Evolutionary conservation across 1,140 invertebrate species (phyloP).

Genomic region (Macrotrachela quadricornifera): DNA sequence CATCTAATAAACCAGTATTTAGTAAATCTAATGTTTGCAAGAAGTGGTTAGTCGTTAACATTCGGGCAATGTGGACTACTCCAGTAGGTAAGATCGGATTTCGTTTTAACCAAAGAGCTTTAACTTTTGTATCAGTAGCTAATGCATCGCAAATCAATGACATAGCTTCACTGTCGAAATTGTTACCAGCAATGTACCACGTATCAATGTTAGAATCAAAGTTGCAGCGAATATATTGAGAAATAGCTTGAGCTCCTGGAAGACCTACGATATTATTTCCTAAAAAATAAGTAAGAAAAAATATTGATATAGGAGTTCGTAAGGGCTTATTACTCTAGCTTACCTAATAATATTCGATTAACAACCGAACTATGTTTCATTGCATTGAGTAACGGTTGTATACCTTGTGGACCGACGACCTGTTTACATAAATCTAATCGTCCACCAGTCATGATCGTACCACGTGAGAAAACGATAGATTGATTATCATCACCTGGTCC

Average conservation of each 20-base stretch:
- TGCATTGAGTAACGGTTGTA: not conserved
- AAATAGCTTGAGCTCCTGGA: not conserved
- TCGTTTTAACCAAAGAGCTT: slow-evolving; percentile 5
- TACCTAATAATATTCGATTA: not conserved
- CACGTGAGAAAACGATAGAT: not conserved
- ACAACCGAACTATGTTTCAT: not conserved
- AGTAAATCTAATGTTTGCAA: slow-evolving; percentile 3
- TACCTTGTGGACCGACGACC: slow-evolving; percentile 5
- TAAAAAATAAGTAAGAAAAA: no score
- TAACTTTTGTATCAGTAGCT: not conserved
- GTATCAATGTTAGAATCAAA: not conserved
- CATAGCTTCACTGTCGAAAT: not conserved
- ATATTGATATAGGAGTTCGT: no score
- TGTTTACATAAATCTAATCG: slow-evolving; percentile 8
- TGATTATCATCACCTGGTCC: not conserved
- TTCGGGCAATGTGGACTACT: not conserved
- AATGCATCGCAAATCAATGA: not conserved
- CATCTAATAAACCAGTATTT: slow-evolving; percentile 6
- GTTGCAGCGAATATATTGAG: slow-evolving; percentile 1
- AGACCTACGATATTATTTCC: slow-evolving; percentile 7
- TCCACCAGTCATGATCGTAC: slow-evolving; percentile 3
- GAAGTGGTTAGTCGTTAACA: not conserved
- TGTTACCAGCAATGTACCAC: slow-evolving; percentile 8
- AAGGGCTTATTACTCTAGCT: no score
- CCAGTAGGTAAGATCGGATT: slow-evolving; percentile 4